Evolutionary conservation across 2,797 vertebrate species (phyloP).

Genomic region (Antennarius maculatus): DNA sequence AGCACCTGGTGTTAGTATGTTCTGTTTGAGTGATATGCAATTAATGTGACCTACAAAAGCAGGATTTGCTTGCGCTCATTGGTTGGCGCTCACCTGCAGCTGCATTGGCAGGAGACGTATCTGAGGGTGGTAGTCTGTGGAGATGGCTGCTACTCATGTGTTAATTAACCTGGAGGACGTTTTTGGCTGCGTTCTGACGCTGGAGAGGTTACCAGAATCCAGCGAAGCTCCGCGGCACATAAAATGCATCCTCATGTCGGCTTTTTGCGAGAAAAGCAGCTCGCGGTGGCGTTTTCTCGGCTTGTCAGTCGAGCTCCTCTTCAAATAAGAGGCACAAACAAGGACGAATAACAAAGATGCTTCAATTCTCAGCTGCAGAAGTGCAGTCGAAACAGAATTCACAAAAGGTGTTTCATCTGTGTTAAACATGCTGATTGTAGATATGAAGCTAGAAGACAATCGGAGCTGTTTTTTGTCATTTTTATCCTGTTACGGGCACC

Average conservation of each 20-base stretch:
- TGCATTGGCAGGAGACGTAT: constrained; percentile 64
- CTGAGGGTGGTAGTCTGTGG: constrained; percentile 57
- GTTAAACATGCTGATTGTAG: no score
- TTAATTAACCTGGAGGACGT: constrained; percentile 71
- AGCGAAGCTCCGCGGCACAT: not conserved
- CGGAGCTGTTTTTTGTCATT: no score
- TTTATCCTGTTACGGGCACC: no score
- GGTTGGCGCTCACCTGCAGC: constrained; percentile 66
- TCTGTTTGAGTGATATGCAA: constrained; percentile 68
- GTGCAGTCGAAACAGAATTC: not conserved
- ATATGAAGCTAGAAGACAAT: no score
- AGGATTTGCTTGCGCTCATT: constrained; percentile 65
- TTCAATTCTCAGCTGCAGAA: not conserved
- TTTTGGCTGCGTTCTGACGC: constrained; percentile 40
- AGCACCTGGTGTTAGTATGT: constrained; percentile 60
- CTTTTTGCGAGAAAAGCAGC: constrained; percentile 1
- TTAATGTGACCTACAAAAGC: constrained; percentile 77
- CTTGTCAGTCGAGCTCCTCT: not conserved
- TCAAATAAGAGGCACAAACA: not conserved
- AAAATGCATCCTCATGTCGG: constrained; percentile 25
- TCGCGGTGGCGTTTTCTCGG: not conserved
- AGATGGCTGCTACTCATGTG: constrained; percentile 64
- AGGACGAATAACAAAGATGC: not conserved
- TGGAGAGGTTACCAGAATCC: constrained; percentile 20
- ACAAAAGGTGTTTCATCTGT: not conserved